Conservation (phyloP, 92 coral and sea anemone genomes). For the Palythoa grandiflora region DNA sequence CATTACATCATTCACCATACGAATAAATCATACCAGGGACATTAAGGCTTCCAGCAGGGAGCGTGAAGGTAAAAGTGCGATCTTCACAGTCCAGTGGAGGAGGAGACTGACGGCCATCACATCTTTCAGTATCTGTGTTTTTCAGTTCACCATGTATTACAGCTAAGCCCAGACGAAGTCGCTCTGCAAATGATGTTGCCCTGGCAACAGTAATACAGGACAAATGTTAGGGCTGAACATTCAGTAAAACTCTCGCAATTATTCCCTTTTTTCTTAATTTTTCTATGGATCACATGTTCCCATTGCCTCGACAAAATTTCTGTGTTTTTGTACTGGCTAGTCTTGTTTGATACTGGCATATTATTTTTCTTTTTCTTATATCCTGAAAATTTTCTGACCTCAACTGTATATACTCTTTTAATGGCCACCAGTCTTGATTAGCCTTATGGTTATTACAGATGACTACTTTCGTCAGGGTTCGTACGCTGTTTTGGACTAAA, state of each 20-base stretch:
- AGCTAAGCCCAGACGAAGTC: slow-evolving; percentile 94
- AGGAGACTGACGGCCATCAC: slow-evolving; percentile 98
- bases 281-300: too few relatives aligned
- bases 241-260: not conserved
- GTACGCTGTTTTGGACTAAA: too few relatives aligned
- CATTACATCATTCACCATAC: not conserved
- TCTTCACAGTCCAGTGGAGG: slow-evolving; percentile 79
- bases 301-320: too few relatives aligned
- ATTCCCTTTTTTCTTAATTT: too few relatives aligned
- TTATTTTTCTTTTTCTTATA: too few relatives aligned
- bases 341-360: too few relatives aligned
- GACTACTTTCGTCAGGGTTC: too few relatives aligned
- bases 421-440: too few relatives aligned
- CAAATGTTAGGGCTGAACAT: not conserved
- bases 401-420: too few relatives aligned
- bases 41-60: slow-evolving; percentile 64
- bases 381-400: too few relatives aligned
- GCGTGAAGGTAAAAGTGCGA: slow-evolving; percentile 74
- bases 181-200: slow-evolving; percentile 99
- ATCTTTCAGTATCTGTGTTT: slow-evolving; percentile 79
- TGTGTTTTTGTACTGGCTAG: too few relatives aligned
- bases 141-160: slow-evolving; percentile 97
- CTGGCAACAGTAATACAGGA: slow-evolving; percentile 42
- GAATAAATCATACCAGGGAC: slow-evolving; percentile 68
- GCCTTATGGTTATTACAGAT: too few relatives aligned